A percentile compares a stretch with the other conserved stretches of the same genome.
Conservation (phyloP, 2,797 vertebrate genomes). For the Acridotheres tristis region DNA sequence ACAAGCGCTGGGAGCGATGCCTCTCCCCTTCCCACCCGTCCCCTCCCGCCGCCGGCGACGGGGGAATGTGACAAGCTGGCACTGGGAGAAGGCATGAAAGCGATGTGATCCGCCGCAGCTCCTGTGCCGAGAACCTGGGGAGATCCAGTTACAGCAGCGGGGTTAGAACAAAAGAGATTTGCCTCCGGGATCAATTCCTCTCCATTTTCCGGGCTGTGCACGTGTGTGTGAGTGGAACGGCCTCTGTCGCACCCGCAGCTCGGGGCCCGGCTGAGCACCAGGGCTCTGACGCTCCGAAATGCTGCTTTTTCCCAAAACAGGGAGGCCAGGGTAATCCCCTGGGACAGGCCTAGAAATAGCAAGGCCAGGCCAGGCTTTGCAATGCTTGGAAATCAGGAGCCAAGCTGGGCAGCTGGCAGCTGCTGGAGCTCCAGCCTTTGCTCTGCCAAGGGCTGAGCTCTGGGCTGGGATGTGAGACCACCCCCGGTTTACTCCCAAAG, state of each 20-base stretch:
- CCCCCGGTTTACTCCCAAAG: neutral
- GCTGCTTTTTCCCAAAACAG: neutral
- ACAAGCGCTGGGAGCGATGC: slow-evolving; percentile 22
- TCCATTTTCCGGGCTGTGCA: slow-evolving; percentile 13
- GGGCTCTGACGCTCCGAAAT: neutral
- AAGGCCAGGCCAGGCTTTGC: neutral
- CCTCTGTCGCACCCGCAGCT: neutral
- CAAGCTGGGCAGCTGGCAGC: neutral
- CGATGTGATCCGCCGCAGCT: neutral
- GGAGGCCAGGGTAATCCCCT: neutral
- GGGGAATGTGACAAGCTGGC: slow-evolving; percentile 49
- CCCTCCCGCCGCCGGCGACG: neutral
- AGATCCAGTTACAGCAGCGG: slow-evolving; percentile 21
- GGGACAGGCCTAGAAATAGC: slow-evolving; percentile 19
- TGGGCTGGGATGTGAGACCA: neutral
- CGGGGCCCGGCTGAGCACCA: neutral
- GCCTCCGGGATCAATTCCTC: slow-evolving; percentile 53
- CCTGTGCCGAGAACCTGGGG: neutral
- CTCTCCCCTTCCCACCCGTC: neutral
- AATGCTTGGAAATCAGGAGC: neutral
- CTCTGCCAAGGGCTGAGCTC: neutral
- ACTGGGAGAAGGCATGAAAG: neutral
- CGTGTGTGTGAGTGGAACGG: neutral
- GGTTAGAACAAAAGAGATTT: slow-evolving; percentile 61
- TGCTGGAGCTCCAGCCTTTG: neutral